Evolutionary conservation across 1,140 invertebrate species (phyloP).

Genomic region (Drosophila lowei): DNA sequence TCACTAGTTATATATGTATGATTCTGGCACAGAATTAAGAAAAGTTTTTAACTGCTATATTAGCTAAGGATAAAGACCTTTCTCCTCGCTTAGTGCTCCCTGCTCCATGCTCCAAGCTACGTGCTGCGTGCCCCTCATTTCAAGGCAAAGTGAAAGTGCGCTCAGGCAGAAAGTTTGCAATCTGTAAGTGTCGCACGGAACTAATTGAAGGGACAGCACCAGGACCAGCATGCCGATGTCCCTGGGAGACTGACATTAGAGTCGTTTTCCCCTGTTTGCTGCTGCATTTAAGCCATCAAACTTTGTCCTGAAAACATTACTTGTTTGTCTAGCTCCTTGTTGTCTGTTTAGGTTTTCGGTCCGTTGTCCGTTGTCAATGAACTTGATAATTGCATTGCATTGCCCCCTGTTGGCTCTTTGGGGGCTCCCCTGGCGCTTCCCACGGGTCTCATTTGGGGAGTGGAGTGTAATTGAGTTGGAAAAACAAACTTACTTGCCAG

Average conservation of each 20-base stretch:
- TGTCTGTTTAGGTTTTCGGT: constrained; percentile 40
- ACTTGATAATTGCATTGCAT: constrained; percentile 63
- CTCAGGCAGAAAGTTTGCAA: constrained; percentile 62
- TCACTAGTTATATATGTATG: no score
- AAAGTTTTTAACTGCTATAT: constrained; percentile 77
- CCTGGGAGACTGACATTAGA: constrained; percentile 38
- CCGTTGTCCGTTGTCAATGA: constrained; percentile 51
- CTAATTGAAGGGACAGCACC: constrained; percentile 57
- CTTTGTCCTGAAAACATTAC: constrained; percentile 57
- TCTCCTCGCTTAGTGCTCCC: background rate
- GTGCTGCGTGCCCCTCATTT: constrained; percentile 5
- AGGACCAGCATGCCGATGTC: constrained; percentile 8
- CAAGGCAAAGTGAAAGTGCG: constrained; percentile 34
- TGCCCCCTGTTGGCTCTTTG: background rate
- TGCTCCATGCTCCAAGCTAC: no score
- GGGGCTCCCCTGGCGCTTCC: background rate
- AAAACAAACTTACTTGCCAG: constrained; percentile 62
- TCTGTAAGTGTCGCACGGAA: constrained; percentile 61
- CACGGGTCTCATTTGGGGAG: constrained; percentile 39
- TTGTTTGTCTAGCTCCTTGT: constrained; percentile 31
- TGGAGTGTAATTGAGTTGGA: constrained; percentile 65
- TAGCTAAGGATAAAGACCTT: constrained; percentile 59
- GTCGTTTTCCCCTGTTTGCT: constrained; percentile 24
- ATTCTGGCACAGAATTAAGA: constrained; percentile 41
- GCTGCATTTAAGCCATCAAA: constrained; percentile 43